A percentile compares a stretch with the other conserved stretches of the same genome.
Conservation (phyloP, 37 sponge, comb jelly and placozoan genomes). For the Amphimedon queenslandica region DNA sequence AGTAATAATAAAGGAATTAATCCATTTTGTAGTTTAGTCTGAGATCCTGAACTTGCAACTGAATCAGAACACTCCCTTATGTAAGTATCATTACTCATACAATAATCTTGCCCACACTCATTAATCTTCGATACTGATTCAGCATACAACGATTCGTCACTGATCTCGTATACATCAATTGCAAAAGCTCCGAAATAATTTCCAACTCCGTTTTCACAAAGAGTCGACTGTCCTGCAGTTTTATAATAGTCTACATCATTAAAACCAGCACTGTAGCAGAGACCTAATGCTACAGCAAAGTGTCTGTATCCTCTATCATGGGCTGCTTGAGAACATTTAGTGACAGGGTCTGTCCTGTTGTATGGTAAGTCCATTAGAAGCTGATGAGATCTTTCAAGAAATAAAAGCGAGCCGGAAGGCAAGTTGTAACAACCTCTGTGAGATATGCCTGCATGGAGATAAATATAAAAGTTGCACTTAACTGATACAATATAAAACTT, state of each 20-base stretch:
- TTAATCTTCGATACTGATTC: neutral
- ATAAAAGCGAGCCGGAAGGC: neutral
- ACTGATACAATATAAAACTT: neutral
- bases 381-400: conserved; percentile 4
- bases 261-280: conserved; percentile 6
- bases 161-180: conserved; percentile 25
- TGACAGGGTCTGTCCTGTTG: conserved; percentile 17
- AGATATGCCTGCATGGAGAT: neutral
- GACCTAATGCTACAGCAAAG: conserved; percentile 11
- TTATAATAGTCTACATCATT: conserved; percentile 2
- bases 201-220: conserved; percentile 1
- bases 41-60: no score
- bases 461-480: neutral
- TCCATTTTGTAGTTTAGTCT: no score
- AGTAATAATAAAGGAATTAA: no score
- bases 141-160: neutral
- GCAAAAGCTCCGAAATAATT: conserved; percentile 2
- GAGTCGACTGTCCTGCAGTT: conserved; percentile 1
- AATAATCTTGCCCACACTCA: conserved; percentile 18
- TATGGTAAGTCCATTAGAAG: neutral
- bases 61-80: neutral
- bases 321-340: conserved; percentile 22
- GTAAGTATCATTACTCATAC: neutral
- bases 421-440: conserved; percentile 16
- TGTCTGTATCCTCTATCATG: neutral